A percentile compares a stretch with the other conserved stretches of the same genome.
Evolutionary conservation across 2,888 invertebrate genomes (phyloP).

Genomic region (Prostheceraeus crozeri): DNA sequence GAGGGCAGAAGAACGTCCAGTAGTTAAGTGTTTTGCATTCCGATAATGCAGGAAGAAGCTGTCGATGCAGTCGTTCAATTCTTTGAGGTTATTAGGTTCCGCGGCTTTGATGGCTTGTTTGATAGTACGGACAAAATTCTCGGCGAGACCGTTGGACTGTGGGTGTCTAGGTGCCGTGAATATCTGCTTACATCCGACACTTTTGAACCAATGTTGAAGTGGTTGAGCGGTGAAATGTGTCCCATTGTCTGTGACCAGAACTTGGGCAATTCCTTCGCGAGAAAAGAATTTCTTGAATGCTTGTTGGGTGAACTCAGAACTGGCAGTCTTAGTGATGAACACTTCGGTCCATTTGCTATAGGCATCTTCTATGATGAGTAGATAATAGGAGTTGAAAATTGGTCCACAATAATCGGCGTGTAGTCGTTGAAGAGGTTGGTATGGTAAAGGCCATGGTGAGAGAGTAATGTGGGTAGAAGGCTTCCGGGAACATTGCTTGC

Average conservation of each 20-base stretch:
- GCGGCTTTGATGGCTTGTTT: background rate
- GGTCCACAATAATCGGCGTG: conserved; percentile 7
- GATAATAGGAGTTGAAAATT: background rate
- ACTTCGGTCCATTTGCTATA: conserved; percentile 21
- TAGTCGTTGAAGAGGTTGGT: conserved; percentile 15
- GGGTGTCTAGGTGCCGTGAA: conserved; percentile 8
- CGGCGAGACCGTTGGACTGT: conserved; percentile 1
- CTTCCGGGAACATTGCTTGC: conserved; percentile 16
- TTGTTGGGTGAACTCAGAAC: background rate
- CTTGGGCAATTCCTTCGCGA: background rate
- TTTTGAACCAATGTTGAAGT: conserved; percentile 1
- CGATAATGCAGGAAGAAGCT: too few relatives aligned
- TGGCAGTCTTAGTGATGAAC: background rate
- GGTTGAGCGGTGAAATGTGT: conserved; percentile 10
- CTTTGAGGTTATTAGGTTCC: background rate
- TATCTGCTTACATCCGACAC: background rate
- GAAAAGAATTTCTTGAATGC: conserved; percentile 19
- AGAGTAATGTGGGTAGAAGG: background rate
- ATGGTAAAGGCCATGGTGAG: conserved; percentile 3
- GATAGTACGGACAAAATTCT: conserved; percentile 1
- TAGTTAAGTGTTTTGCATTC: too few relatives aligned
- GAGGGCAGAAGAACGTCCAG: too few relatives aligned
- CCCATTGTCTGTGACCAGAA: background rate
- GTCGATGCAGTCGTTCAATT: too few relatives aligned
- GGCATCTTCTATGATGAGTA: conserved; percentile 2